Base-by-base conservation (phyloP, 2,113 vertebrate genomes). In the Strigops habroptila region DNA sequence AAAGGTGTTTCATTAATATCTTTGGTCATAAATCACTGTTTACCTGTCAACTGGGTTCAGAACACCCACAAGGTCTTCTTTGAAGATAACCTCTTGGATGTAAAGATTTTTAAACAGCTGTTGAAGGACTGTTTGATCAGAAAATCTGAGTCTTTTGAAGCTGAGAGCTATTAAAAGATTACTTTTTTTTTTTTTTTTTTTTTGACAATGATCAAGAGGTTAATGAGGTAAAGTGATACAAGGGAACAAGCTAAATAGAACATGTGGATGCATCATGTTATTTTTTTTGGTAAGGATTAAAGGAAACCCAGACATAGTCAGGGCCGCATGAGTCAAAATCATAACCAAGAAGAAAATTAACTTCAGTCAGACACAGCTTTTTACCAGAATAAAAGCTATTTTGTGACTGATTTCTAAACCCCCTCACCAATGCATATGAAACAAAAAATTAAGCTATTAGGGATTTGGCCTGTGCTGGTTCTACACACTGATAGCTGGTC, bases 171-270 rank as follows among this genome's bases (percentile, higher is more conserved):
- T 97, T 96, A 95, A 96, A 96, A 97, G 95, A 96, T 93, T 96
- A 27, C 25, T 97, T 97, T 94, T 95, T 97, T 97, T 97, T 96
- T 60, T 35, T 27, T 97, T 97, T 94, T 95, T 96, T 97, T 97
- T 96, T 55, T 39, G 1, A 97, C 94, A 98, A 85, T 97, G 96
- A 98, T 98, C 97, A 97, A 97, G 97, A 96, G 97, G 96, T 97
- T 98, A 98, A 98, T 97, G 97, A 98, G 97, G 98, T 97, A 97
- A 98, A 97, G 91, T 67, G 96, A 96, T 91, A n/a, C n/a, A n/a
- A n/a, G 83, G 91, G 87, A 96, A 96, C 55, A 84, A 82, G 87
- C 94, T 96, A 97, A 97, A 97, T 94, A 96, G 97, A 97, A 92
- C 93, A 91, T 74, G 83, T 8, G 62, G 87, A 88, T 96, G 82